Evolutionary conservation across 2,797 vertebrate species (phyloP), one percentile per base, ranked within the genome.

Genomic region (Peromyscus aztecus): DNA sequence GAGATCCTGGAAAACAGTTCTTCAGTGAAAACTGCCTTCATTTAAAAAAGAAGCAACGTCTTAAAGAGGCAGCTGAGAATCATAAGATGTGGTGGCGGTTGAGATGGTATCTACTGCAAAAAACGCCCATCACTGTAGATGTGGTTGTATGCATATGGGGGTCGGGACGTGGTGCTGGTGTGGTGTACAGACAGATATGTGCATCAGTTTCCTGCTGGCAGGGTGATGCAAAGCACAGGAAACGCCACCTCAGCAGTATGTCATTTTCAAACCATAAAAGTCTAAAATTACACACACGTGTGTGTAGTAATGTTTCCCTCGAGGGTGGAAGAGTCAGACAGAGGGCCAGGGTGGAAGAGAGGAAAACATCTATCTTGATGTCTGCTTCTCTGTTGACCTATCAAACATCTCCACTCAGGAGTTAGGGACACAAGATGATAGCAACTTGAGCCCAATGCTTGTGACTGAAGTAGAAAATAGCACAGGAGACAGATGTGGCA

Each of bases 211-310:
- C 97, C 97, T 96, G 96, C 86, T 91, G 92, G 61, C 94, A 59
- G 85, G 13, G 59, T 91, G 95, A 95, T 0, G 0, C 67, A 92
- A 65, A 94, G 84, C 94, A 95, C 97, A 97, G 97, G 95, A 98
- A 98, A 95, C 3, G 52, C 86, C 96, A 97, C 69, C 89, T 93
- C 91, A 7, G 81, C 17, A 95, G 34, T 65, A n/a, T 97, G 94
- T 97, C 86, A 94, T 98, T 97, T 97, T 94, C 86, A 97, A 96
- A 96, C 86, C 88, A 94, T 95, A 83, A 88, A 97, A 94, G 91
- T 92, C 91, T 90, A 93, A 97, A 97, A 94, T 93, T 90, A 90
- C 40, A 90, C 46, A 80, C 84, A 23, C 82, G 9, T 55, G 34
- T 88, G 34, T 86, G 75, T 85, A 59, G 77, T 76, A 43, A 40